Evolutionary conservation across 2,888 invertebrate genomes (phyloP).

Genomic region (Papilio demoleus): DNA sequence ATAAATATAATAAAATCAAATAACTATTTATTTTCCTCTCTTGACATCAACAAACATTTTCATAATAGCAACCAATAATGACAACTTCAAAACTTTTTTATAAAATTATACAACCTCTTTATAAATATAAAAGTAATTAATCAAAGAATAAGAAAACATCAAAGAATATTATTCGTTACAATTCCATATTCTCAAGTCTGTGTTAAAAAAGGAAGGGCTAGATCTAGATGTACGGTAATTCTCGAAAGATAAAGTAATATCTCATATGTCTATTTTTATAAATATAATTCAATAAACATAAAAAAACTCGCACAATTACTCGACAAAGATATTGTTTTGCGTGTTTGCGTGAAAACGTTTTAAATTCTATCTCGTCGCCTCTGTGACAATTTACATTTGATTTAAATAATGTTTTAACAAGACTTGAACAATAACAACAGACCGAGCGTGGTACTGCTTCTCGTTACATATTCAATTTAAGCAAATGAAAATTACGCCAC

Average conservation of each 20-base stretch:
- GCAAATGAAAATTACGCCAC: constrained; percentile 37
- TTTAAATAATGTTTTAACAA: constrained; percentile 37
- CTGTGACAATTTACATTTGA: constrained; percentile 33
- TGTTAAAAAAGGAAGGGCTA: not conserved
- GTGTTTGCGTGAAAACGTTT: constrained; percentile 8
- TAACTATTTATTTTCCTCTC: no score
- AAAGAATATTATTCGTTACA: no score
- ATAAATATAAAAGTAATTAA: no score
- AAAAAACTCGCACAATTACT: constrained; percentile 1
- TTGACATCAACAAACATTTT: no score
- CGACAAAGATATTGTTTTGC: constrained; percentile 15
- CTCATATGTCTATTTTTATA: not conserved
- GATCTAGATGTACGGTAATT: not conserved
- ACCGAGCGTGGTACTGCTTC: constrained; percentile 25
- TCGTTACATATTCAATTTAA: constrained; percentile 39
- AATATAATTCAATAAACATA: not conserved
- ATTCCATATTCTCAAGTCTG: not conserved
- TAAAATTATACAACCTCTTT: no score
- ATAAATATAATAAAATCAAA: no score
- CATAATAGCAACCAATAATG: no score
- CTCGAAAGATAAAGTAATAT: not conserved
- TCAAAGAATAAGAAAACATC: no score
- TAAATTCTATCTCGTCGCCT: constrained; percentile 10
- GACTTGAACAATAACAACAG: constrained; percentile 29
- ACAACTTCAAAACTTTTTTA: no score